Base-by-base conservation (phyloP, 2,113 vertebrate species). In the Prinia subflava region DNA sequence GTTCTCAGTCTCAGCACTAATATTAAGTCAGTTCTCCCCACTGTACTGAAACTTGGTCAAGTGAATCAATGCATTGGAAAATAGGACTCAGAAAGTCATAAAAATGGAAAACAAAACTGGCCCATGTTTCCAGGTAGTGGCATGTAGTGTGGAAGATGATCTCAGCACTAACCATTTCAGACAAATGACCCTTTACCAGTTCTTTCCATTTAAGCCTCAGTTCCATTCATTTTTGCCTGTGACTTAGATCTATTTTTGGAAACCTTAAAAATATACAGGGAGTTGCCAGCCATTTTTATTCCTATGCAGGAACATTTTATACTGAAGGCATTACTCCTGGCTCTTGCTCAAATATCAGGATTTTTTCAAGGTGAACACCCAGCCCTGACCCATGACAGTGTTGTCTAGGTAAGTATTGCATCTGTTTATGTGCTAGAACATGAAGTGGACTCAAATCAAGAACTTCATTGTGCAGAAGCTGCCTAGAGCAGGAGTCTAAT, bases 241-340 rank as follows among this genome's bases (percentile, higher is more conserved):
- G 92, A 94, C 79, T 85, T 59, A 57, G 52, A 57, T 42, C 94
- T 97, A 97, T 97, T 97, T 97, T 96, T 95, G 93, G 94, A 94
- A 96, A 82, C 42, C 13, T 93, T 96, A 95, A 96, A 97, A 97
- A 96, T 97, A 97, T 46, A 83, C 86, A 87, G 86, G 89, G 73
- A 68, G 85, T 96, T 92, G 89, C 94, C 91, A 93, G 63, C 28
- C 57, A 5, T 89, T 95, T 95, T 92, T 91, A 70, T 91, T 90
- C 76, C 89, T 75, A 13, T 50, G 47, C 56, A 65, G 89, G 59
- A 95, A 90, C 64, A 22, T 90, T 90, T 64, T 52, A 92, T 63
- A 81, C 77, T 30, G 87, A 94, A 67, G 82, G 70, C 16, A 69
- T 75, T 87, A 60, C 37, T 71, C 59, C 39, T 59, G 63, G 33